A percentile compares a stretch with the other conserved stretches of the same genome.
Evolutionary conservation across 2,888 invertebrate species (phyloP).

Genomic region (Philereme transversata): DNA sequence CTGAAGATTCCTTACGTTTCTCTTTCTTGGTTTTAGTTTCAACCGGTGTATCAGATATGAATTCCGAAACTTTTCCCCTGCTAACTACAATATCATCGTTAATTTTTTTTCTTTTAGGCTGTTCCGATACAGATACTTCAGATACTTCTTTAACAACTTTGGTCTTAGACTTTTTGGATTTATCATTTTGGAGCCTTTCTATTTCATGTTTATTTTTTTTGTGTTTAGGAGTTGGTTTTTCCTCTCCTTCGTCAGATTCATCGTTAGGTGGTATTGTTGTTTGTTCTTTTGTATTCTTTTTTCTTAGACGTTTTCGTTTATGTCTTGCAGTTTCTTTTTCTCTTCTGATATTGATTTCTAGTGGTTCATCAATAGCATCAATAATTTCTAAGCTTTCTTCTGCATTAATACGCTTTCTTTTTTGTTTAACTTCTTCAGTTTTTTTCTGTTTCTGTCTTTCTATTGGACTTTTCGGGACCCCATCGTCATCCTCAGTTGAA

Average conservation of each 20-base stretch:
- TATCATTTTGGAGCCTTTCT: not conserved
- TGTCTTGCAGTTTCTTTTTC: slow-evolving; percentile 8
- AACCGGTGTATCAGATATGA: not conserved
- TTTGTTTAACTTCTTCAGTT: slow-evolving; percentile 16
- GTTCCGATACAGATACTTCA: not conserved
- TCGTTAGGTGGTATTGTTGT: not conserved
- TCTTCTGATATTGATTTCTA: not conserved
- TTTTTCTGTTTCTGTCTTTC: slow-evolving; percentile 15
- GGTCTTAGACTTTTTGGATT: slow-evolving; percentile 3
- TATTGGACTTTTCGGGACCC: not conserved
- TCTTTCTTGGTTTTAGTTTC: slow-evolving; percentile 6
- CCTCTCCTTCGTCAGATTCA: slow-evolving; percentile 8
- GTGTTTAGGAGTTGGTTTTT: not conserved
- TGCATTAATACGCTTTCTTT: slow-evolving; percentile 14
- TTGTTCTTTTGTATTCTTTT: slow-evolving; percentile 7
- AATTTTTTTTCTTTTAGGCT: not conserved
- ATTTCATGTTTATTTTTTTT: slow-evolving; percentile 5
- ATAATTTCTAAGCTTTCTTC: slow-evolving; percentile 11
- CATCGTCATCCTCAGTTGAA: slow-evolving; percentile 7
- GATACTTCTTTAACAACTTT: slow-evolving; percentile 8
- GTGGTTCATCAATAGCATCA: slow-evolving; percentile 10
- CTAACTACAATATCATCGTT: not conserved
- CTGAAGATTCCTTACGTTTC: not conserved
- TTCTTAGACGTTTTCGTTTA: slow-evolving; percentile 2
- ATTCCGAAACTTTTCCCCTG: slow-evolving; percentile 16